Evolutionary conservation across 2,888 invertebrate genomes (phyloP).

Genomic region (Campopleginae sp.): DNA sequence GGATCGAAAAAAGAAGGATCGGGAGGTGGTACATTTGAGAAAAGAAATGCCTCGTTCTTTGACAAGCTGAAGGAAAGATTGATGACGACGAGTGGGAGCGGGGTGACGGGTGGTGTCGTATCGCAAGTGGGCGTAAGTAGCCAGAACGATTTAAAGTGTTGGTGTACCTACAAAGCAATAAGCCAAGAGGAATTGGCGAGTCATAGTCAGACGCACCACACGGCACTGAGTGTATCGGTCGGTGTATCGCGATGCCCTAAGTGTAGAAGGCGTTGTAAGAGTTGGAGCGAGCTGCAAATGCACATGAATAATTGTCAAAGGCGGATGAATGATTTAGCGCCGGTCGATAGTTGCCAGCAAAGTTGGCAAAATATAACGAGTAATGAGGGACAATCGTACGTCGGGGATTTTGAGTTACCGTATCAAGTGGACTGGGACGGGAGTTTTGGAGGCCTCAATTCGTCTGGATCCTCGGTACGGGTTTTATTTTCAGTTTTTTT

Average conservation of each 20-base stretch:
- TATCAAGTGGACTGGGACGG: slow-evolving; percentile 81
- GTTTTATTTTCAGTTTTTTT: slow-evolving; percentile 59
- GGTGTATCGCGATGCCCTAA: slow-evolving; percentile 93
- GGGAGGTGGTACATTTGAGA: slow-evolving; percentile 84
- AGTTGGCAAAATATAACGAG: slow-evolving; percentile 72
- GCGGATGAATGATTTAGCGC: slow-evolving; percentile 69
- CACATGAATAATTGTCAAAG: slow-evolving; percentile 90
- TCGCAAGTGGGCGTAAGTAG: slow-evolving; percentile 93
- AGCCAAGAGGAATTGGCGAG: slow-evolving; percentile 79
- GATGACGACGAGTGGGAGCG: slow-evolving; percentile 87
- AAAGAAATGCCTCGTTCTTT: slow-evolving; percentile 92
- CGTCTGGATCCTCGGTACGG: slow-evolving; percentile 81
- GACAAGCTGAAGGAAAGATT: slow-evolving; percentile 92
- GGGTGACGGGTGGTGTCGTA: slow-evolving; percentile 82
- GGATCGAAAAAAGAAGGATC: slow-evolving; percentile 73
- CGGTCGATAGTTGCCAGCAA: slow-evolving; percentile 75
- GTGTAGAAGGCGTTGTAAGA: slow-evolving; percentile 94
- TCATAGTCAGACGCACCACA: slow-evolving; percentile 81
- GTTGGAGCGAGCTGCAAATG: slow-evolving; percentile 90
- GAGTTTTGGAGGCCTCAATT: slow-evolving; percentile 77
- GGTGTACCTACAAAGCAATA: slow-evolving; percentile 82
- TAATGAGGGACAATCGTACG: slow-evolving; percentile 76
- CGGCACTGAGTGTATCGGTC: slow-evolving; percentile 83
- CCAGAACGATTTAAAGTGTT: slow-evolving; percentile 84
- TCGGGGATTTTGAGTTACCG: slow-evolving; percentile 80